These are phyloP conservation scores for Melipona beecheii DNA, from an alignment of 2,888 invertebrate species.

Conservation along the genomic window DNA sequence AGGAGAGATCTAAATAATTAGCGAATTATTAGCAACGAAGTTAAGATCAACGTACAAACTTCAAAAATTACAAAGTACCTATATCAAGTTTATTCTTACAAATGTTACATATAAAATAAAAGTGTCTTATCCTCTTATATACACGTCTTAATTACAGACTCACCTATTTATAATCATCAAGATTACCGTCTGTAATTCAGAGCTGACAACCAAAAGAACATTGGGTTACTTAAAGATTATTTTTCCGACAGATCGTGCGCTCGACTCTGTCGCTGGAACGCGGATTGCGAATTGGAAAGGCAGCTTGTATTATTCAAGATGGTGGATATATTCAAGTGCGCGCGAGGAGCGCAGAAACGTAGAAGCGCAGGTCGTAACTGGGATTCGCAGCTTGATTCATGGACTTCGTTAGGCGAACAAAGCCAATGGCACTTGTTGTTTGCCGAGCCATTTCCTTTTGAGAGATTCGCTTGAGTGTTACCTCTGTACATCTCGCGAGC, in stretches of 20 bases:
- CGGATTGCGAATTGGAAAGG: neutral
- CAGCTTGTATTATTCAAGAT: conserved; percentile 5
- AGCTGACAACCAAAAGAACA: neutral
- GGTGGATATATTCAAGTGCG: neutral
- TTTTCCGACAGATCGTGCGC: neutral
- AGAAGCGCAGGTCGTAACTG: conserved; percentile 24
- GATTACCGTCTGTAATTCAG: too few relatives aligned
- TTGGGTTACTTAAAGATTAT: neutral
- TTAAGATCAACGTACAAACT: too few relatives aligned
- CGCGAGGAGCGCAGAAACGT: neutral
- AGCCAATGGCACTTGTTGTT: conserved; percentile 59
- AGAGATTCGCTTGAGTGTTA: conserved; percentile 52
- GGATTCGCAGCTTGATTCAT: conserved; percentile 49
- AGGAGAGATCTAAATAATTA: neutral
- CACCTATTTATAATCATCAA: too few relatives aligned
- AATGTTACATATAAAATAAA: too few relatives aligned
- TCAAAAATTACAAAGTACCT: too few relatives aligned
- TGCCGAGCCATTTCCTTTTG: conserved; percentile 62
- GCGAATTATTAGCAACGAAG: too few relatives aligned
- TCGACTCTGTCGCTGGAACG: neutral
- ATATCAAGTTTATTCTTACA: too few relatives aligned
- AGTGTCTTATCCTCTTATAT: too few relatives aligned
- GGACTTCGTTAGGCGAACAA: conserved; percentile 59
- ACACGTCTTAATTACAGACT: too few relatives aligned
- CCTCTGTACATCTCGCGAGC: conserved; percentile 44